Percentiles rank a stretch among this genome's conserved stretches.
Evolutionary conservation across 1,140 invertebrate species (phyloP).

Genomic region (Drosophila orosa): DNA sequence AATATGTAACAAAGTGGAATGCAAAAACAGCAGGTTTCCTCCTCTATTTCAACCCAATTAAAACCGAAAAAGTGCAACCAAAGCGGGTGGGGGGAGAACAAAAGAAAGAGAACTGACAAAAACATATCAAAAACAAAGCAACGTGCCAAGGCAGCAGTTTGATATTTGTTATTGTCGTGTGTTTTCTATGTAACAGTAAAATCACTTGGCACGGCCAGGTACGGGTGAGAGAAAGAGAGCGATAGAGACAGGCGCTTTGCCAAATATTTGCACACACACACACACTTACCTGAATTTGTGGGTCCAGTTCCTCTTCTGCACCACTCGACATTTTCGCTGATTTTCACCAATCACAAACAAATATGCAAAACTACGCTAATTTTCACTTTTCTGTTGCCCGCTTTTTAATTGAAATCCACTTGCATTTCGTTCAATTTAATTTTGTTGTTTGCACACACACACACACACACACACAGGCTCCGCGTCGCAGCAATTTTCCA

Average conservation of each 20-base stretch:
- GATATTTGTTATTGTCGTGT: constrained; percentile 18
- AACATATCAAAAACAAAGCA: constrained; percentile 52
- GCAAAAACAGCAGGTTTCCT: constrained; percentile 42
- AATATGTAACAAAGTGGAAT: constrained; percentile 45
- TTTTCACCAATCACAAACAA: constrained; percentile 31
- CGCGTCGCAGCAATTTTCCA: constrained; percentile 30
- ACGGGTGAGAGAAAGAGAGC: neutral
- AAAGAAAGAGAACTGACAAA: constrained; percentile 33
- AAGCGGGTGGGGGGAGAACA: constrained; percentile 2
- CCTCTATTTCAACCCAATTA: constrained; percentile 24
- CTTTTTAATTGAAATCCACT: constrained; percentile 52
- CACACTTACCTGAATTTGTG: constrained; percentile 86
- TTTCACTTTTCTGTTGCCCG: constrained; percentile 50
- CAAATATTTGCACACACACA: constrained; percentile 5
- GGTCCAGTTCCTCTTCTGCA: constrained; percentile 85
- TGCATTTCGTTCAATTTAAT: constrained; percentile 43
- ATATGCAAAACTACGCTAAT: constrained; percentile 28
- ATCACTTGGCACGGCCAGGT: constrained; percentile 18
- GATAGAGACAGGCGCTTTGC: constrained; percentile 35
- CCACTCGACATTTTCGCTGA: constrained; percentile 63
- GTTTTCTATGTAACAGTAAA: constrained; percentile 17
- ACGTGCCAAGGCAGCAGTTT: constrained; percentile 54
- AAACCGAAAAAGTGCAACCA: constrained; percentile 41
- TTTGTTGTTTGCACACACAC: constrained; percentile 23
- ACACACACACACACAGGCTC: neutral